Evolutionary conservation across 37 sponge, comb jelly and placozoan species (phyloP).

Genomic region (Ephydatia muelleri): DNA sequence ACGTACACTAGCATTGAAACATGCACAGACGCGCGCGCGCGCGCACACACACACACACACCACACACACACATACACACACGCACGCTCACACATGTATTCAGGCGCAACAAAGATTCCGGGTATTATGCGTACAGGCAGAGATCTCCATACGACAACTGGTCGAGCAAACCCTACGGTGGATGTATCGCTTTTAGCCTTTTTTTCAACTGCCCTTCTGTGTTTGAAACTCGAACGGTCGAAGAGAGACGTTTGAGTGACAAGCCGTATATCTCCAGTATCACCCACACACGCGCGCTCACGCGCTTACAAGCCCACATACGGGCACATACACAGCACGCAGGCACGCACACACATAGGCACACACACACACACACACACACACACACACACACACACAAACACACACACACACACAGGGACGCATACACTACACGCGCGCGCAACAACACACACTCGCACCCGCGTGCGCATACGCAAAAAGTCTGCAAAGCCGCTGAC

Average conservation of each 20-base stretch:
- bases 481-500: not conserved
- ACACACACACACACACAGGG: not conserved
- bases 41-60: not conserved
- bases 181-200: too few species aligned
- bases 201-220: too few species aligned
- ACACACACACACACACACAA: not conserved
- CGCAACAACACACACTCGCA: too few species aligned
- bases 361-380: not conserved
- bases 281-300: not conserved
- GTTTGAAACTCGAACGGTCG: too few species aligned
- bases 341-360: not conserved
- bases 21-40: constrained; percentile 9
- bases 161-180: too few species aligned
- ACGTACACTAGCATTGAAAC: not conserved
- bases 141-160: too few species aligned
- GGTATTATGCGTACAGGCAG: too few species aligned
- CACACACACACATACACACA: not conserved
- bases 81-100: not conserved
- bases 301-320: not conserved
- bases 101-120: too few species aligned
- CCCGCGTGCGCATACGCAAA: too few species aligned
- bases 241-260: too few species aligned
- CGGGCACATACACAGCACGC: too few species aligned
- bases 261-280: too few species aligned
- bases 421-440: not conserved